phyloP scores from a whole-genome alignment of 2,113 vertebrate genomes.

The Micromys minutus region DNA sequence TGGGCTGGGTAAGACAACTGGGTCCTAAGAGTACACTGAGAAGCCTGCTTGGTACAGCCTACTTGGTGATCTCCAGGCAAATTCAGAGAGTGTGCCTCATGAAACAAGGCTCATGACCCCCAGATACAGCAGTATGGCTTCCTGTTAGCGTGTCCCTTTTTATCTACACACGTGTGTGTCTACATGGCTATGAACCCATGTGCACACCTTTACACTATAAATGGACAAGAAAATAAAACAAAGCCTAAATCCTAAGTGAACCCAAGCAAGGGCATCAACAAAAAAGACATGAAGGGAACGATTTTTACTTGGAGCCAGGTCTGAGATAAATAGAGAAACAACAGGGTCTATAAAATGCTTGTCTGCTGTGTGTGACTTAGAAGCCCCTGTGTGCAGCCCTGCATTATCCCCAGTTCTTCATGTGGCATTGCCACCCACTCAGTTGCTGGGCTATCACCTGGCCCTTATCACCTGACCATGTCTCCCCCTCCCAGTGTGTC shows the following conservation, averaged over 20 bases:
- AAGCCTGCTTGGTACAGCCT: background rate
- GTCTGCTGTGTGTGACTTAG: background rate
- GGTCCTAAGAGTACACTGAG: background rate
- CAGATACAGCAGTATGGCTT: background rate
- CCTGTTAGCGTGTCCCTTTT: background rate
- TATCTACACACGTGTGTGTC: background rate
- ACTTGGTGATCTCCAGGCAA: background rate
- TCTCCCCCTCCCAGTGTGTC: rapidly evolving
- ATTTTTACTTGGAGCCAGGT: background rate
- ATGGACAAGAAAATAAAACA: too few relatives aligned
- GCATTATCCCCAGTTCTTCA: background rate
- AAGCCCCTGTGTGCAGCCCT: rapidly evolving
- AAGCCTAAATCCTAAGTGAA: background rate
- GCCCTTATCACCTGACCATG: background rate
- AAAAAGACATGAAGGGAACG: background rate
- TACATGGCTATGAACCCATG: too few relatives aligned
- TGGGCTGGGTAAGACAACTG: background rate
- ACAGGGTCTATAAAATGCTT: background rate
- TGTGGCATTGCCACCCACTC: background rate
- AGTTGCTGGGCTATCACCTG: background rate
- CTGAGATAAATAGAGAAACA: background rate
- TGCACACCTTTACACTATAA: background rate
- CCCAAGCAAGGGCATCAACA: background rate
- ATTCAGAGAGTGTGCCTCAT: background rate
- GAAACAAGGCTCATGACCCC: background rate